Evolutionary conservation across 2,113 vertebrate genomes (phyloP).

Genomic region (Phrynosoma blainvillii): DNA sequence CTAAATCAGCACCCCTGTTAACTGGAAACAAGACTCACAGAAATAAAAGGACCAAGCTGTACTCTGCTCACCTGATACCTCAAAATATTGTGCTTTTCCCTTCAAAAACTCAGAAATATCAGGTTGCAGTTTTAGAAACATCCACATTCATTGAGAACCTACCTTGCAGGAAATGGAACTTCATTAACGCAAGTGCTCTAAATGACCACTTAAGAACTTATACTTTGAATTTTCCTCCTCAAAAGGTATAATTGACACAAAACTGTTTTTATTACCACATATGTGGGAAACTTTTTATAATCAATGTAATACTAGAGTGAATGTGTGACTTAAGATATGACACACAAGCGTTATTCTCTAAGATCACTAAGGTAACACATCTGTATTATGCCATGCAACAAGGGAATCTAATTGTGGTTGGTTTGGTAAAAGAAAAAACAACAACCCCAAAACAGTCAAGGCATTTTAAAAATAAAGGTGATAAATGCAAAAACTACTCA

Average conservation of each 20-base stretch:
- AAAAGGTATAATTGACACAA: background rate
- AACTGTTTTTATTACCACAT: background rate
- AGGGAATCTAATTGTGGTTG: background rate
- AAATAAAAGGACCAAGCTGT: background rate
- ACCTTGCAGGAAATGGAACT: background rate
- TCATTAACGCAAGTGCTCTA: background rate
- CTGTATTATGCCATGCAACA: slow-evolving; percentile 40
- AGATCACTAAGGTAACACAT: slow-evolving; percentile 38
- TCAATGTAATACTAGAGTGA: slow-evolving; percentile 11
- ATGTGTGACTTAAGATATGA: slow-evolving; percentile 19
- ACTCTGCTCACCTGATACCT: background rate
- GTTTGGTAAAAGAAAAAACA: slow-evolving; percentile 34
- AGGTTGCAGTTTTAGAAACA: slow-evolving; percentile 11
- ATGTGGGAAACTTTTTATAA: slow-evolving; percentile 40
- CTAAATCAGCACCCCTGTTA: background rate
- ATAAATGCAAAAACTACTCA: slow-evolving; percentile 30
- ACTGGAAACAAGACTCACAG: background rate
- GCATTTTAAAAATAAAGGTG: background rate
- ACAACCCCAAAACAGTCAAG: background rate
- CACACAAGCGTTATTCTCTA: slow-evolving; percentile 39
- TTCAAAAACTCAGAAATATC: background rate
- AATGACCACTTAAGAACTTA: background rate
- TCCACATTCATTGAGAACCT: background rate
- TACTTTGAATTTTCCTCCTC: background rate
- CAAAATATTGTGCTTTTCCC: background rate